Evolutionary conservation across 2,113 vertebrate species (phyloP).

Genomic region (Ancistrus triradiatus): DNA sequence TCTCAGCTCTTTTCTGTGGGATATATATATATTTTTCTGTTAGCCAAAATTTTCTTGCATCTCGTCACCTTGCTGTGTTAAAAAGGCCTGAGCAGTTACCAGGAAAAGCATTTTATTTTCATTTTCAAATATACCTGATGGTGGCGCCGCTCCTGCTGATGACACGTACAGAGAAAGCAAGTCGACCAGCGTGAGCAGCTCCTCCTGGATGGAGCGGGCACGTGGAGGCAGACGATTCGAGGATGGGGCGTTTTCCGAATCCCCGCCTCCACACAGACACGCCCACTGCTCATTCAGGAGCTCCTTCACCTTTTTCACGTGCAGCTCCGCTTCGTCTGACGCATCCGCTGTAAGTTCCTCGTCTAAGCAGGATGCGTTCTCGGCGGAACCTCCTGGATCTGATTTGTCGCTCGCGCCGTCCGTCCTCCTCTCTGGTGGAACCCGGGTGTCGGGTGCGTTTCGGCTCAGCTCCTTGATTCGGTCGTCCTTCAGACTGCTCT

Average conservation of each 20-base stretch:
- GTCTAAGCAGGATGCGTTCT: too few species aligned
- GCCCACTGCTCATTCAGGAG: slow-evolving; percentile 91
- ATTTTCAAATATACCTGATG: slow-evolving; percentile 24
- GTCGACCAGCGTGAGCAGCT: slow-evolving; percentile 82
- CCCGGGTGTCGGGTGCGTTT: slow-evolving; percentile 55
- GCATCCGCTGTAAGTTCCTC: too few species aligned
- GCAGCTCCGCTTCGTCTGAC: slow-evolving; percentile 59
- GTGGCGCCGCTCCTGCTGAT: slow-evolving; percentile 43
- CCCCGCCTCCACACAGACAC: slow-evolving; percentile 76
- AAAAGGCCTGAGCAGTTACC: too few species aligned
- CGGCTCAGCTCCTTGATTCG: slow-evolving; percentile 70
- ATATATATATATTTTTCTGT: too few species aligned
- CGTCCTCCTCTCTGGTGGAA: slow-evolving; percentile 38
- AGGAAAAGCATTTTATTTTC: too few species aligned
- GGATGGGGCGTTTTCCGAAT: slow-evolving; percentile 63
- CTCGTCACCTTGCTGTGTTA: too few species aligned
- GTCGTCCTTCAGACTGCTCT: slow-evolving; percentile 70
- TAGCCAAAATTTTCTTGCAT: too few species aligned
- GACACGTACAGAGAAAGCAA: slow-evolving; percentile 75
- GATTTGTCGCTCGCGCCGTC: too few species aligned
- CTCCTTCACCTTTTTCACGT: slow-evolving; percentile 81
- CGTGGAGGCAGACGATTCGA: slow-evolving; percentile 79
- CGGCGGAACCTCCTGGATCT: too few species aligned
- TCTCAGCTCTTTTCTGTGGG: too few species aligned
- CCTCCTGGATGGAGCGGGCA: slow-evolving; percentile 84